A percentile compares a stretch with the other conserved stretches of the same genome.
These are phyloP conservation scores for Syngnathus scovelli DNA, from an alignment of 2,113 vertebrate genomes.

Conservation along the genomic window DNA sequence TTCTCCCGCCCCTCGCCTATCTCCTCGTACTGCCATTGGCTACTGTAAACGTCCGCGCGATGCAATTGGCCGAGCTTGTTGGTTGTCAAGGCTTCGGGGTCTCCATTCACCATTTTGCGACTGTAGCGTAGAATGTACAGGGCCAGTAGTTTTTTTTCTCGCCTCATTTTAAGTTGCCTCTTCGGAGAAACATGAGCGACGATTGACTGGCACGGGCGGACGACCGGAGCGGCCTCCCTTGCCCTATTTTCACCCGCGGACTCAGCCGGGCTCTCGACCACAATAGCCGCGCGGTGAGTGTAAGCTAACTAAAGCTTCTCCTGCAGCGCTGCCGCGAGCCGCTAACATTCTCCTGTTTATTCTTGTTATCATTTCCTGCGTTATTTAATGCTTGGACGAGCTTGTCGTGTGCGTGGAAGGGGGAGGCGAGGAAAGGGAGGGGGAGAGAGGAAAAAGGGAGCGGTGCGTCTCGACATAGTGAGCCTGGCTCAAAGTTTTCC, in stretches of 20 bases:
- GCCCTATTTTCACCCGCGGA: conserved; percentile 51
- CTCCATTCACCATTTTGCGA: conserved; percentile 99
- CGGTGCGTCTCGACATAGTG: conserved; percentile 57
- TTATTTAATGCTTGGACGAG: neutral
- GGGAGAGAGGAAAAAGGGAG: conserved; percentile 58
- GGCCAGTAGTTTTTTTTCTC: conserved; percentile 68
- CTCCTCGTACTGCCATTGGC: conserved; percentile 64
- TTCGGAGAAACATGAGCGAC: conserved; percentile 64
- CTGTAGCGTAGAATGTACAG: conserved; percentile 84
- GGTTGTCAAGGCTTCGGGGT: conserved; percentile 83
- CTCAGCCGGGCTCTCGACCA: conserved; percentile 25
- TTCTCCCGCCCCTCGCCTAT: conserved; percentile 31
- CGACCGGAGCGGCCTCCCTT: conserved; percentile 33
- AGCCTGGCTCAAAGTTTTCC: conserved; percentile 68
- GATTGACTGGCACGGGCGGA: conserved; percentile 51
- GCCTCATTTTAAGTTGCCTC: conserved; percentile 60
- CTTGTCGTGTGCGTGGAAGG: neutral
- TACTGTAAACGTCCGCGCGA: conserved; percentile 63
- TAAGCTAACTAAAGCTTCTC: conserved; percentile 55
- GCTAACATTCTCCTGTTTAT: conserved; percentile 14
- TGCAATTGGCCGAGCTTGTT: conserved; percentile 74
- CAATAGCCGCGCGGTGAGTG: conserved; percentile 64
- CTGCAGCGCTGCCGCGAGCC: conserved; percentile 67
- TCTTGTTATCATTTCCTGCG: neutral
- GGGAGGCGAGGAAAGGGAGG: conserved; percentile 5